Evolutionary conservation across 2,888 invertebrate species (phyloP).

Genomic region (Cheilosia soror): DNA sequence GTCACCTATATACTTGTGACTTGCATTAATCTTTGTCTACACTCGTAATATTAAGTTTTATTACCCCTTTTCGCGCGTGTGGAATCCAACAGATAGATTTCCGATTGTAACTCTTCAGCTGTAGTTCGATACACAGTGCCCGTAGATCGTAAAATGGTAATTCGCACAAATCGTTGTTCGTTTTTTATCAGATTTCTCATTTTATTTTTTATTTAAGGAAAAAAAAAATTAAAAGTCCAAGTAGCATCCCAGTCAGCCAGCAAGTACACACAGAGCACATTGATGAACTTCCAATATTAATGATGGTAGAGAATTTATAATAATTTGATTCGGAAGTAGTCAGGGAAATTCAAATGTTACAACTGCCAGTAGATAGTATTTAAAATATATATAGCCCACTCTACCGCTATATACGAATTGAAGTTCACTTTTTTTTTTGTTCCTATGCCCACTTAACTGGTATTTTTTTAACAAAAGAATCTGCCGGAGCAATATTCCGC

Average conservation of each 20-base stretch:
- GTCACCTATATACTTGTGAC: conserved; percentile 69
- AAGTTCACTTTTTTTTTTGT: conserved; percentile 54
- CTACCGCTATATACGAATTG: conserved; percentile 21
- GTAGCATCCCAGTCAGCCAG: conserved; percentile 19
- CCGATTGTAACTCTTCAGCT: conserved; percentile 44
- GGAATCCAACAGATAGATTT: conserved; percentile 32
- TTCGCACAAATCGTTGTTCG: conserved; percentile 46
- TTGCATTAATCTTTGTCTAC: conserved; percentile 63
- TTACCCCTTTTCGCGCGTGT: conserved; percentile 50
- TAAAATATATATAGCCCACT: conserved; percentile 30
- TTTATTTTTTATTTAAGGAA: conserved; percentile 4
- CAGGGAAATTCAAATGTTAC: conserved; percentile 73
- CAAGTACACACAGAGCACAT: conserved; percentile 41
- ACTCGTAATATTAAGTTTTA: conserved; percentile 59
- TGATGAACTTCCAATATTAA: conserved; percentile 68
- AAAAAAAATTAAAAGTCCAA: conserved; percentile 44
- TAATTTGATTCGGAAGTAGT: conserved; percentile 73
- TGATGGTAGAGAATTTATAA: conserved; percentile 68
- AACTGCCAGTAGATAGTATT: conserved; percentile 40
- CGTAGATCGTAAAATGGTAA: conserved; percentile 66
- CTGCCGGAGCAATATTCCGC: conserved; percentile 53
- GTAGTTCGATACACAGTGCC: conserved; percentile 23
- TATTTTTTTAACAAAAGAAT: conserved; percentile 66
- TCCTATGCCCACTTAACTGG: conserved; percentile 46
- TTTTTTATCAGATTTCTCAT: conserved; percentile 67